A percentile compares a stretch with the other conserved stretches of the same genome.
These are phyloP conservation scores for Indicator maculatus DNA, from an alignment of 2,113 vertebrate species.

Conservation along the genomic window DNA sequence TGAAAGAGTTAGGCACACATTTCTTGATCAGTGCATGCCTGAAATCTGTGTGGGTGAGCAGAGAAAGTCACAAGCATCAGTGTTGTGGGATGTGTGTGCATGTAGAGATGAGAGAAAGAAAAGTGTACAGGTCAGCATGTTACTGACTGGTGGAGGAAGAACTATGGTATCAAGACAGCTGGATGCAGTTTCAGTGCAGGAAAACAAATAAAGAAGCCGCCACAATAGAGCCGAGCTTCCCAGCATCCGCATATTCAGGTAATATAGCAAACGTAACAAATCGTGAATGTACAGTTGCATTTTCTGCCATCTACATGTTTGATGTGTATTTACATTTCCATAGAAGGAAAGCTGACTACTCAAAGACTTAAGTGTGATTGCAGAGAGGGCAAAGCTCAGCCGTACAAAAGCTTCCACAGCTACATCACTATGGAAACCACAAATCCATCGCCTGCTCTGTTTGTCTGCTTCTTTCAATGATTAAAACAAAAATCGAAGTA, in stretches of 20 bases:
- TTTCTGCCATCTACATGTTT: neutral
- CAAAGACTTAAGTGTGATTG: neutral
- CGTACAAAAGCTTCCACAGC: neutral
- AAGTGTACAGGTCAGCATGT: neutral
- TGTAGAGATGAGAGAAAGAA: neutral
- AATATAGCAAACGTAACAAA: neutral
- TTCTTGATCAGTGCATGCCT: neutral
- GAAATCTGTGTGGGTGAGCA: neutral
- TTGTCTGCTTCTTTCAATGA: neutral
- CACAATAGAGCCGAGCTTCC: neutral
- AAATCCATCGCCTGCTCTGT: neutral
- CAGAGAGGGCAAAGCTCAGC: constrained; percentile 19
- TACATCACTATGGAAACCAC: constrained; percentile 62
- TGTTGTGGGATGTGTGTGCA: neutral
- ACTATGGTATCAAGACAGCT: neutral
- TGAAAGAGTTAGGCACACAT: accelerated
- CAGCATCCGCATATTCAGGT: neutral
- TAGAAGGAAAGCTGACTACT: neutral
- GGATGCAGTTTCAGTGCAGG: neutral
- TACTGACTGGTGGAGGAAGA: neutral
- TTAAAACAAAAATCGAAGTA: neutral
- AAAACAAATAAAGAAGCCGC: neutral
- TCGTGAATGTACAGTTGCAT: neutral
- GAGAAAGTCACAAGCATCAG: neutral
- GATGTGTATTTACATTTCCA: neutral